Evolutionary conservation across 1,140 invertebrate species (phyloP), one percentile per base, ranked within the genome.

Genomic region (Drosophila nigromelanica): DNA sequence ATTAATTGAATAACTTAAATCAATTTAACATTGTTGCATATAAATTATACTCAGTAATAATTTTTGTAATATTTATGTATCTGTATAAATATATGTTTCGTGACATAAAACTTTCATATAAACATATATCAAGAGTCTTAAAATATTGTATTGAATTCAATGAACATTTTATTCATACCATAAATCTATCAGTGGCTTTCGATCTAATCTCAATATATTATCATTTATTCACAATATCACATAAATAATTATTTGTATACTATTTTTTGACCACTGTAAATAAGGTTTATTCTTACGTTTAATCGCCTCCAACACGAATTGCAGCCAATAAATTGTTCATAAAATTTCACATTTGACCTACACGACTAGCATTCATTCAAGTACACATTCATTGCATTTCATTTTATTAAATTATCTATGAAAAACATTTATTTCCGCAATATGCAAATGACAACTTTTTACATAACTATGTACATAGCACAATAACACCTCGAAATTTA

Each of bases 311-410:
- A 75, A 62, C 68, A 11, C 61, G 47, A 78, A 85, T 74, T 78
- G 71, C 27, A 78, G 78, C 81, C 59, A 80, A 86, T 86, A 77
- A 86, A 80, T 86, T 86, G 1, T 51, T 69, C 47, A 67, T 67
- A 40, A 30, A 55, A 62, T 72, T 72, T 75, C 21, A 50, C 52
- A 60, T 74, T 62, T 58, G 67, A 18, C 35, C 45, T 43, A 59
- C 75, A 87, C 52, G 63, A 81, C 87, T 87, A 70, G 78, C 82
- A 86, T 87, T 71, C 43, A 52, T 61, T 86, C 82, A 86, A 86
- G 82, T 76, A 54, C 82, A 55, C 73, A 73, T 78, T 78, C 77
- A 81, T 76, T 76, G 70, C 61, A 87, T 70, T 69, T 61, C 33
- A 70, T 45, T 82, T 67, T 15, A 60, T 82, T 67, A 33, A 76